Base-by-base conservation (phyloP, 2,888 invertebrate species). In the Drosophila borealis region DNA sequence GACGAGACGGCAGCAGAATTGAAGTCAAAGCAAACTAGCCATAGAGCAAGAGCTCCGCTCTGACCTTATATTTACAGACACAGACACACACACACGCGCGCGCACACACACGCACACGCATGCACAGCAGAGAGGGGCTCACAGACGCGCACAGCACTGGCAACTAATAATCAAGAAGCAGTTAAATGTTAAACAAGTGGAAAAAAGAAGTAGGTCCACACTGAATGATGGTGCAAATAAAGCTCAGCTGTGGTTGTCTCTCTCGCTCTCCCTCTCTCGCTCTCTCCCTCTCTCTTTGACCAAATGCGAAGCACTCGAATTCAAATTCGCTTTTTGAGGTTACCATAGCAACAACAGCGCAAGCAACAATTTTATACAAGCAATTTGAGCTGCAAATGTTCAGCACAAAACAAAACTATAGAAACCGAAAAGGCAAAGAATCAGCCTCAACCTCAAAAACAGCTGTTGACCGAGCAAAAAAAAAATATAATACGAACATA, bases 381-480 rank as follows among this genome's bases (percentile, higher is more conserved):
- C 42, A 45, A 55, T 57, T 67, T 45, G 50, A 34, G 60, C 46
- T 68, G 68, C 69, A 68, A 59, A 69, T 54, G 60, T 25, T 61
- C 65, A 66, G 45, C 78, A 53, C 53, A 72, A 70, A 65, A 56
- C 42, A 65, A 66, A 67, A 61, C 56, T 62, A 54, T 60, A 63
- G 51, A 70, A 73, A 73, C 65, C 70, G 50, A 70, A 81, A 74
- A 59, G 46, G 57, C 69, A 79, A 70, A 79, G 88, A 89, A 84
- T 79, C 85, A 84, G 69, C 84, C 84, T 84, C 85, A 84, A 89
- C 84, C 84, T 85, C 76, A 89, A 84, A 55, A 88, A 88, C 86
- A 83, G 87, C 82, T 78, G 82, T 69, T 83, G 74, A 48, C 37
- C 67, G 66, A 85, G 8, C 50, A 60, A 41, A 33, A 48, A 37